Base-by-base conservation (phyloP, 2,797 vertebrate species). In the Hydrocynus forskahlii region DNA sequence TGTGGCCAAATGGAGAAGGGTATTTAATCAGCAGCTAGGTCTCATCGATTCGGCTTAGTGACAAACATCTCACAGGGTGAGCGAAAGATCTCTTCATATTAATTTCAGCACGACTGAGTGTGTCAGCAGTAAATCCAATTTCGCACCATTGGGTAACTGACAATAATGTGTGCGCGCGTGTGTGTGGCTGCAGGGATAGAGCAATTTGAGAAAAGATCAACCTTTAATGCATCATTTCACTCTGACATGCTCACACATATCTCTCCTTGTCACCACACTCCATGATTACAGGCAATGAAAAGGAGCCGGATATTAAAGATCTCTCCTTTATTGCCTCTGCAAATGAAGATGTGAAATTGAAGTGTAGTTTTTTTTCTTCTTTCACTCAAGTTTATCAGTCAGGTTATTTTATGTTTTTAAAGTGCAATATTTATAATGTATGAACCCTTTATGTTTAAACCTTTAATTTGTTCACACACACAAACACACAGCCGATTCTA, bases 61-160 rank as follows among this genome's bases (percentile, higher is more conserved):
- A 84, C 82, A 86, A 87, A 83, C 86, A 87, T 87, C 83, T 86
- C 68, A 25, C 54, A 81, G 69, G 45, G 77, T 67, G 92, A 73
- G 87, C 86, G 81, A 95, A 84, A 76, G 91, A 84, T 80, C 68
- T 64, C 79, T 73, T 81, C 76, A 77, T 79, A 83, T 85, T 81
- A 54, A 87, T 87, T 86, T 88, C 76, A 78, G 79, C 76, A 43
- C 78, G 60, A 84, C 71, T 70, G 80, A 87, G 76, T 76, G 62
- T 82, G 75, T 87, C 79, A 85, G 81, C 63, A 81, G 60, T 79
- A 87, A 87, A 88, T 88, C 81, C 85, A 89, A 88, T 86, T 85
- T 86, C 73, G 78, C 82, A 84, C 57, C 76, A 76, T 73, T 85
- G 80, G 80, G 71, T 77, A 85, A 81, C 80, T 79, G 64, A 79